phyloP scores from a whole-genome alignment of 2,797 vertebrate genomes.

The Margarornis squamiger region DNA sequence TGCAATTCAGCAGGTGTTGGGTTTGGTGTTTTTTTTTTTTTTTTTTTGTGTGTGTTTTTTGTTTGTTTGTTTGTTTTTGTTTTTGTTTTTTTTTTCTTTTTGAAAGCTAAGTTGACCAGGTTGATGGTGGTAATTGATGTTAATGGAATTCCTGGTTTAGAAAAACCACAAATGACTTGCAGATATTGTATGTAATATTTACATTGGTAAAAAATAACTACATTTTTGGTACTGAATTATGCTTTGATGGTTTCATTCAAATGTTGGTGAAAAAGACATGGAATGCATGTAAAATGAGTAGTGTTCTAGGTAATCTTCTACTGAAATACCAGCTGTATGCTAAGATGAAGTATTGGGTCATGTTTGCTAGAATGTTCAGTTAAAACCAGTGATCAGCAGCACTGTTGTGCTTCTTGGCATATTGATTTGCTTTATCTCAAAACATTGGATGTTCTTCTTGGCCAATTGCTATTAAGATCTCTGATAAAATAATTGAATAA shows the following conservation, averaged over 20 bases:
- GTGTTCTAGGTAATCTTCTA: background rate
- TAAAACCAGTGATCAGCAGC: background rate
- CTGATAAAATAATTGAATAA: background rate
- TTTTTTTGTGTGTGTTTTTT: background rate
- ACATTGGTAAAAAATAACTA: background rate
- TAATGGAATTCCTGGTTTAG: background rate
- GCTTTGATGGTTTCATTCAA: background rate
- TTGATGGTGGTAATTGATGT: background rate
- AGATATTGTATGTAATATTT: background rate
- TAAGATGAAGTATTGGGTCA: background rate
- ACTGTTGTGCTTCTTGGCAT: background rate
- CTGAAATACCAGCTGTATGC: background rate
- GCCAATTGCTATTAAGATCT: background rate
- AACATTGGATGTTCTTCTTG: background rate
- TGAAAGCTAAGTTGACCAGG: background rate
- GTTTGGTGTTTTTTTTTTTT: background rate
- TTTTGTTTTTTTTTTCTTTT: background rate
- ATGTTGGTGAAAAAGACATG: background rate
- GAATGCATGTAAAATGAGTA: background rate
- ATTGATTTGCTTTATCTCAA: background rate
- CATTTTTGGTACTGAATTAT: background rate
- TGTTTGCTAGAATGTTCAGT: background rate
- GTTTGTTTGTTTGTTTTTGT: too few relatives aligned
- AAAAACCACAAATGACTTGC: background rate
- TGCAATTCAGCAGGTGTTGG: background rate